phyloP scores from a whole-genome alignment of 2,113 vertebrate genomes.

The Melanocharis versteri region DNA sequence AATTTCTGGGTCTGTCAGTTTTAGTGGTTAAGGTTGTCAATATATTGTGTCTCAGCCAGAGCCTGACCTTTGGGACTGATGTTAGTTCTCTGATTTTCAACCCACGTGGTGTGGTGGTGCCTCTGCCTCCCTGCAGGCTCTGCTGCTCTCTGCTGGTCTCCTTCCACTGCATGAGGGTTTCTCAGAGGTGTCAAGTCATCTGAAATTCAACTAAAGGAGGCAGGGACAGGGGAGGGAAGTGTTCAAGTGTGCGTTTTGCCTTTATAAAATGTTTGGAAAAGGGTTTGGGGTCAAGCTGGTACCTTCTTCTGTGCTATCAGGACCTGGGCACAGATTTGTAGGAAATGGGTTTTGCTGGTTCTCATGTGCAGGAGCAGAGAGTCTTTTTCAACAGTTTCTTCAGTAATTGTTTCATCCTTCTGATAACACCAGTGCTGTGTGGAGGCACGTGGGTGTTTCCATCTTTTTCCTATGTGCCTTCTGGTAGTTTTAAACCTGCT shows the following conservation, averaged over 20 bases:
- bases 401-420: neutral
- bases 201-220: neutral
- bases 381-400: neutral
- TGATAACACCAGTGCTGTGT: neutral
- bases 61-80: neutral
- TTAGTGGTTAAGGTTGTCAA: neutral
- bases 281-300: neutral
- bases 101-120: rapidly evolving
- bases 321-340: neutral
- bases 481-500: neutral
- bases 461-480: neutral
- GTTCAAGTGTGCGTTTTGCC: neutral
- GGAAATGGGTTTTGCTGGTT: neutral
- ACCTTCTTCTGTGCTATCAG: neutral
- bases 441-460: neutral
- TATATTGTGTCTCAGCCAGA: neutral
- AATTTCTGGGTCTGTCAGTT: neutral
- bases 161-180: neutral
- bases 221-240: neutral
- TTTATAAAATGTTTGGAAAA: neutral
- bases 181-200: neutral
- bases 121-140: neutral
- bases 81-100: neutral
- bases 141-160: neutral
- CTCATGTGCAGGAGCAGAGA: neutral